Conservation (phyloP, 2,113 vertebrate genomes). For the Numida meleagris region DNA sequence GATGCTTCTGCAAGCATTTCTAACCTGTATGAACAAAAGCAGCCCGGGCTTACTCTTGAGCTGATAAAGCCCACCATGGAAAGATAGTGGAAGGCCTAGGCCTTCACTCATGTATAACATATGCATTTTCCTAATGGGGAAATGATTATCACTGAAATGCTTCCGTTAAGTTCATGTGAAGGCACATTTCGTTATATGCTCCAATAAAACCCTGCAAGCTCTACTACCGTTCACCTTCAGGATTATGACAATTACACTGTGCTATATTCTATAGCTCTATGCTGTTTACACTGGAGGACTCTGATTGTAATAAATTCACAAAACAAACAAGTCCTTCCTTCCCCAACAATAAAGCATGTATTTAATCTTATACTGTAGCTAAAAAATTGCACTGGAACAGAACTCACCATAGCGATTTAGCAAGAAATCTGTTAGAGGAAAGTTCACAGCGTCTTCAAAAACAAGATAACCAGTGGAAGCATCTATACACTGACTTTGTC, state of each 20-base stretch:
- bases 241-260: neutral
- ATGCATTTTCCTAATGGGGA: neutral
- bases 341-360: neutral
- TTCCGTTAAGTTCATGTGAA: neutral
- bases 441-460: neutral
- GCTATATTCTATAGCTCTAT: neutral
- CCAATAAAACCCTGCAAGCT: neutral
- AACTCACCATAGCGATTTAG: neutral
- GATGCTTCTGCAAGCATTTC: slow-evolving; percentile 72
- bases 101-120: neutral
- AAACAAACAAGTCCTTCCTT: neutral
- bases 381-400: neutral
- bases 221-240: neutral
- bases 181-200: neutral
- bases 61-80: neutral
- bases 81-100: neutral
- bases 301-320: neutral
- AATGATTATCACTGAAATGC: neutral
- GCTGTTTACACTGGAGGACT: neutral
- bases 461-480: neutral
- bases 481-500: neutral
- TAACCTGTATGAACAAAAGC: slow-evolving; percentile 64
- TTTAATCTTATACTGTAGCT: neutral
- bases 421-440: neutral
- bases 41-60: neutral